Percentiles rank a stretch among this genome's conserved stretches.
phyloP scores from a whole-genome alignment of 2,888 invertebrate genomes.

The Agrotis puta region DNA sequence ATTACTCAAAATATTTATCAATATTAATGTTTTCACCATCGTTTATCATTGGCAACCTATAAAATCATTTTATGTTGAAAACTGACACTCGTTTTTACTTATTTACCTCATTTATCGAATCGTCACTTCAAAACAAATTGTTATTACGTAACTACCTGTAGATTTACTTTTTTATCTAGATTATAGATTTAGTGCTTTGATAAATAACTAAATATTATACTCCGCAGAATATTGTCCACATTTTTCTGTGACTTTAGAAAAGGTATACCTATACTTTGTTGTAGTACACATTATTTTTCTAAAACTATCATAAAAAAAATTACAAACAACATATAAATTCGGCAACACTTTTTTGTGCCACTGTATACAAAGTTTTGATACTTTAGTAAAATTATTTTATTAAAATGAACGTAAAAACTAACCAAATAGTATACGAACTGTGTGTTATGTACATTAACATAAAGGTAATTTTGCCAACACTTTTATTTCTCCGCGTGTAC shows the following conservation, averaged over 20 bases:
- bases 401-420: background rate
- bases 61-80: slow-evolving; percentile 2
- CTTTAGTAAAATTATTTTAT: background rate
- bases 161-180: slow-evolving; percentile 36
- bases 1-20: slow-evolving; percentile 42
- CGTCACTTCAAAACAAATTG: slow-evolving; percentile 2
- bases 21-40: slow-evolving; percentile 19
- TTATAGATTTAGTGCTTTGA: slow-evolving; percentile 27
- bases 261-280: too few relatives aligned
- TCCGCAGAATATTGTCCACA: slow-evolving; percentile 3
- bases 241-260: too few relatives aligned
- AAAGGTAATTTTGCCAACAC: background rate
- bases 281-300: too few relatives aligned
- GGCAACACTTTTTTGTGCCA: background rate
- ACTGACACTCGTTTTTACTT: slow-evolving; percentile 2
- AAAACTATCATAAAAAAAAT: too few relatives aligned
- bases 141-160: slow-evolving; percentile 31
- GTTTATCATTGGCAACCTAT: slow-evolving; percentile 26
- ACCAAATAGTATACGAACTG: background rate
- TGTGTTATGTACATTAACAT: background rate
- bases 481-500: slow-evolving; percentile 1
- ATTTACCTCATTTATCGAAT: slow-evolving; percentile 25
- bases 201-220: slow-evolving; percentile 35
- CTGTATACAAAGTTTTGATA: background rate
- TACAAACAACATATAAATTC: background rate